A percentile compares a stretch with the other conserved stretches of the same genome.
Conservation (phyloP, 2,113 vertebrate species). For the Merops nubicus region DNA sequence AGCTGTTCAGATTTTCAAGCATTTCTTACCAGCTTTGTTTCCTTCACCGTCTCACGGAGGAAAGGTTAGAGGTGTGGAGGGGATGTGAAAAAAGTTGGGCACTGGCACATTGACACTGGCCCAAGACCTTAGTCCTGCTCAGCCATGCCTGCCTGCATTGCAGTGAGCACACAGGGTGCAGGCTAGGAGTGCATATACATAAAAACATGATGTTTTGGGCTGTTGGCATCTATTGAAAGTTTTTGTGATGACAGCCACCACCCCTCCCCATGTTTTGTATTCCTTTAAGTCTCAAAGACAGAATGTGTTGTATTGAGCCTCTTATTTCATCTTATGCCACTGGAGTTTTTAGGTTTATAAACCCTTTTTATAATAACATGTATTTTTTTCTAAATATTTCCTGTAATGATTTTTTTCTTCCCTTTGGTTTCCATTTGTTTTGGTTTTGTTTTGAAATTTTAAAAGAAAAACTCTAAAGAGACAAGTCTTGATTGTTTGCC, state of each 20-base stretch:
- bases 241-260: not conserved
- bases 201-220: not conserved
- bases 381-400: not conserved
- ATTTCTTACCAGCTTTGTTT: not conserved
- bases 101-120: not conserved
- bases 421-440: accelerated
- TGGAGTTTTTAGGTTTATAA: not conserved
- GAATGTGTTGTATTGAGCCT: not conserved
- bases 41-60: not conserved
- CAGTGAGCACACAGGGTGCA: accelerated
- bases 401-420: not conserved
- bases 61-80: not conserved
- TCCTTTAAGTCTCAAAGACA: not conserved
- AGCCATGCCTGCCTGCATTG: not conserved
- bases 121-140: not conserved
- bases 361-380: not conserved
- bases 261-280: not conserved
- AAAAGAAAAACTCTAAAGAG: not conserved
- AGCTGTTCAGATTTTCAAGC: not conserved
- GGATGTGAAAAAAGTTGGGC: not conserved
- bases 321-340: not conserved
- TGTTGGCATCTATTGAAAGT: not conserved
- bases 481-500: not conserved
- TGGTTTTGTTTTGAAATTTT: not conserved
- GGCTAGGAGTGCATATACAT: not conserved